Conservation (phyloP, 2,797 vertebrate genomes). For the Scarus forsteni region DNA sequence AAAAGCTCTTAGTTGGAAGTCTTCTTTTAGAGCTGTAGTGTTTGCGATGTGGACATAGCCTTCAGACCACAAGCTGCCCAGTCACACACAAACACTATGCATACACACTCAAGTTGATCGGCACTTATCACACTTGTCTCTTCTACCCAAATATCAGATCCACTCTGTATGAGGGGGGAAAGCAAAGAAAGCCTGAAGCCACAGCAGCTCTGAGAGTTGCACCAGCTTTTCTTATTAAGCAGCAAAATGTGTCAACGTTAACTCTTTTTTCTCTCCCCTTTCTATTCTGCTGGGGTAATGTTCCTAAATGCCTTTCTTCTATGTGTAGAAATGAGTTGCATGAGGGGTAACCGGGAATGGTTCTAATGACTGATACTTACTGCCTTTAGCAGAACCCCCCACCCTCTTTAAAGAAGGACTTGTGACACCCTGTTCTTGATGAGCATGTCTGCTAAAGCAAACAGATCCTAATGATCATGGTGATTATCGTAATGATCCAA, state of each 20-base stretch:
- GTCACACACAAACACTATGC: conserved; percentile 9
- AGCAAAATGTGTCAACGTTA: conserved; percentile 65
- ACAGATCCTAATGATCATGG: conserved; percentile 77
- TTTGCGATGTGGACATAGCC: conserved; percentile 25
- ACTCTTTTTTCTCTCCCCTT: conserved; percentile 69
- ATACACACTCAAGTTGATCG: conserved; percentile 23
- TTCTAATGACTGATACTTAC: conserved; percentile 40
- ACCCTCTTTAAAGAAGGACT: conserved; percentile 39
- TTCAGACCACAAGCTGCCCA: conserved; percentile 35
- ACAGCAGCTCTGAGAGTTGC: conserved; percentile 52
- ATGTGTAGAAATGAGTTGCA: conserved; percentile 37
- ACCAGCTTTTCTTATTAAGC: conserved; percentile 73
- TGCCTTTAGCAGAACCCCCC: conserved; percentile 37
- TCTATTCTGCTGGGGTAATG: conserved; percentile 56
- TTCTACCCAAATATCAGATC: conserved; percentile 59
- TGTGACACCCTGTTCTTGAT: conserved; percentile 63
- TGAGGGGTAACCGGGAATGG: conserved; percentile 52
- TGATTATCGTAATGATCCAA: conserved; percentile 85
- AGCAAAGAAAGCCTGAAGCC: conserved; percentile 54
- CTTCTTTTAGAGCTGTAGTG: conserved; percentile 43
- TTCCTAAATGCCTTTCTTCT: conserved; percentile 57
- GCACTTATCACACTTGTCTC: conserved; percentile 51
- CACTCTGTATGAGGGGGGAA: conserved; percentile 3
- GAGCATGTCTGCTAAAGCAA: conserved; percentile 74
- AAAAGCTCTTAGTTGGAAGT: conserved; percentile 11